Evolutionary conservation across 2,797 vertebrate genomes (phyloP).

Genomic region (Atherinosoma microstoma): DNA sequence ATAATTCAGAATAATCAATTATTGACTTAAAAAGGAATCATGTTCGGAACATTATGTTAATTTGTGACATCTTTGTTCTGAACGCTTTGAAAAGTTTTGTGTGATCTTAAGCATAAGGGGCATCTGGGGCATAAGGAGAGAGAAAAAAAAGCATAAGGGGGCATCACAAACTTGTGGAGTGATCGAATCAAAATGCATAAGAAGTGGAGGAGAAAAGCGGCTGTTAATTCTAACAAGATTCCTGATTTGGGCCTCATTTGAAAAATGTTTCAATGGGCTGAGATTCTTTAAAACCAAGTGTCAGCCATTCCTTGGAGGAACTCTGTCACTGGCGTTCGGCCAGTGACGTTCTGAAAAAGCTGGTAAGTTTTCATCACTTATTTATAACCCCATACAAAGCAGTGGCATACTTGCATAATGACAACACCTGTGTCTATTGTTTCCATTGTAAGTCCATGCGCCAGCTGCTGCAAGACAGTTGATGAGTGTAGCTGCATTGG

Average conservation of each 20-base stretch:
- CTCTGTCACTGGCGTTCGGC: neutral
- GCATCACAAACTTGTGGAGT: neutral
- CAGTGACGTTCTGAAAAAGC: constrained; percentile 3
- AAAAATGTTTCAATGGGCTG: neutral
- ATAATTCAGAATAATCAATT: constrained; percentile 23
- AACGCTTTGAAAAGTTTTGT: constrained; percentile 1
- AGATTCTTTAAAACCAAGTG: neutral
- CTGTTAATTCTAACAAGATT: neutral
- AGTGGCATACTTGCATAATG: constrained; percentile 27
- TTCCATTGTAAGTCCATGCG: constrained; percentile 3
- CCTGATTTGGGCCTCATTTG: neutral
- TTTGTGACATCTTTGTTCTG: constrained; percentile 3
- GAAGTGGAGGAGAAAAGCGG: neutral
- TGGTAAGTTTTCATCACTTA: constrained; percentile 22
- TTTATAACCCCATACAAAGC: constrained; percentile 16
- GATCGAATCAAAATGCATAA: neutral
- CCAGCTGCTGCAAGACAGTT: constrained; percentile 17
- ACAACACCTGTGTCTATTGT: constrained; percentile 7
- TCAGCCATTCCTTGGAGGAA: neutral
- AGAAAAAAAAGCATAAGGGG: neutral
- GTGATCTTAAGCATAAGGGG: neutral
- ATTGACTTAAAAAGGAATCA: constrained; percentile 22
- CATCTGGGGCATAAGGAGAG: too few species aligned
- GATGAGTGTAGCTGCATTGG: constrained; percentile 5
- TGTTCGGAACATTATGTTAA: constrained; percentile 4